Evolutionary conservation across 2,888 invertebrate species (phyloP).

Genomic region (Megamerina dolium): DNA sequence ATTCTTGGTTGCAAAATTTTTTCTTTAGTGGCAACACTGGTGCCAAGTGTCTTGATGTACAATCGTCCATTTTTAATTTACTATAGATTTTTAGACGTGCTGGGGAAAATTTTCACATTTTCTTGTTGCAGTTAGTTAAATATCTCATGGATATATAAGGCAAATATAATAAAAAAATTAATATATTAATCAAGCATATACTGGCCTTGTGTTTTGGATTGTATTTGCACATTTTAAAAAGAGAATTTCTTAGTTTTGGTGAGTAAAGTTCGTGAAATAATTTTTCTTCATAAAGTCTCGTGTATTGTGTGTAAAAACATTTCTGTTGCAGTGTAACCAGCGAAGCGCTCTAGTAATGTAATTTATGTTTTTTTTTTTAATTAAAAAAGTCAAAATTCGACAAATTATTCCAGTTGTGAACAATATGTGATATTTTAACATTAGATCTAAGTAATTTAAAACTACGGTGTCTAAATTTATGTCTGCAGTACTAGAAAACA

Average conservation of each 20-base stretch:
- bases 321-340: not conserved
- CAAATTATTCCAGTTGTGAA: too few relatives aligned
- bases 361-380: not conserved
- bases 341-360: not conserved
- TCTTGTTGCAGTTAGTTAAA: not conserved
- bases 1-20: too few relatives aligned
- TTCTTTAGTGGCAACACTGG: too few relatives aligned
- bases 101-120: not conserved
- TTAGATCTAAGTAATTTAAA: too few relatives aligned
- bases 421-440: too few relatives aligned
- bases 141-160: slow-evolving; percentile 4
- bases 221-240: slow-evolving; percentile 32
- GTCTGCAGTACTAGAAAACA: too few relatives aligned
- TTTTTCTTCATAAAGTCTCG: slow-evolving; percentile 17
- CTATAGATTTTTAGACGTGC: not conserved
- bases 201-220: slow-evolving; percentile 34
- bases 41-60: too few relatives aligned
- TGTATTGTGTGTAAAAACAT: not conserved
- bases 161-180: slow-evolving; percentile 10
- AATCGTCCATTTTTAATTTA: too few relatives aligned
- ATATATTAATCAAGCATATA: slow-evolving; percentile 8
- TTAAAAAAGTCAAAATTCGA: too few relatives aligned
- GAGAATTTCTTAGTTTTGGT: slow-evolving; percentile 38
- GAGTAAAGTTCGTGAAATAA: slow-evolving; percentile 38
- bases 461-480: too few relatives aligned